A percentile compares a stretch with the other conserved stretches of the same genome.
phyloP scores from a whole-genome alignment of 2,113 vertebrate species.

The Saguinus midas region DNA sequence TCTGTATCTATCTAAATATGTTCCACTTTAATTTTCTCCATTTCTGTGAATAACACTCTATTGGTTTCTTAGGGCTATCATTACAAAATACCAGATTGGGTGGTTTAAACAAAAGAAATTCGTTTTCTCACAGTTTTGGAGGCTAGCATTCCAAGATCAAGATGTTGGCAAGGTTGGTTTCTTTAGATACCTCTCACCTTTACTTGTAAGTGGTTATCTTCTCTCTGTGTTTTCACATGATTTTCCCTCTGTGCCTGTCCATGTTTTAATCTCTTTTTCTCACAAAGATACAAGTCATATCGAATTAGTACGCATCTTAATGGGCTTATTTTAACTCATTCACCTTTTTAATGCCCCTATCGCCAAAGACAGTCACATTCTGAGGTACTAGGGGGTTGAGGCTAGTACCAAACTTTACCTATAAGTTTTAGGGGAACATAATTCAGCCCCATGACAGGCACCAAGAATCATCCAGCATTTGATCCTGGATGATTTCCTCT shows the following conservation, averaged over 20 bases:
- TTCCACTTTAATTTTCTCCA: background rate
- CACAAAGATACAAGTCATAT: background rate
- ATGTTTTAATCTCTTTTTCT: background rate
- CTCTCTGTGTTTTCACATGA: background rate
- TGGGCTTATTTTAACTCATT: background rate
- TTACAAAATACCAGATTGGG: background rate
- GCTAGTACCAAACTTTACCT: background rate
- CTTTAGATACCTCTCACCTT: background rate
- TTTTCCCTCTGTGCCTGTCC: too few species aligned
- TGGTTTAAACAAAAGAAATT: background rate
- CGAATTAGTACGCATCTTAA: background rate
- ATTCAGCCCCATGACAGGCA: background rate
- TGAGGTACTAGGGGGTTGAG: background rate
- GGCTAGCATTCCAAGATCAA: background rate
- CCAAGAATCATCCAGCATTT: background rate
- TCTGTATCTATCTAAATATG: background rate
- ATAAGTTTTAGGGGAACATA: background rate
- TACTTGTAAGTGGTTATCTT: background rate
- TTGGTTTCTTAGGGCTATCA: background rate
- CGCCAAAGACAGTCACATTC: background rate
- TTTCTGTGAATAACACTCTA: background rate
- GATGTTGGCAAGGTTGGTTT: background rate
- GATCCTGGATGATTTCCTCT: background rate
- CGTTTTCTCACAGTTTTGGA: background rate
- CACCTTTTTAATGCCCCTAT: background rate